Evolutionary conservation across 1,140 invertebrate genomes (phyloP).

Genomic region (Holcopasites calliopsidis): DNA sequence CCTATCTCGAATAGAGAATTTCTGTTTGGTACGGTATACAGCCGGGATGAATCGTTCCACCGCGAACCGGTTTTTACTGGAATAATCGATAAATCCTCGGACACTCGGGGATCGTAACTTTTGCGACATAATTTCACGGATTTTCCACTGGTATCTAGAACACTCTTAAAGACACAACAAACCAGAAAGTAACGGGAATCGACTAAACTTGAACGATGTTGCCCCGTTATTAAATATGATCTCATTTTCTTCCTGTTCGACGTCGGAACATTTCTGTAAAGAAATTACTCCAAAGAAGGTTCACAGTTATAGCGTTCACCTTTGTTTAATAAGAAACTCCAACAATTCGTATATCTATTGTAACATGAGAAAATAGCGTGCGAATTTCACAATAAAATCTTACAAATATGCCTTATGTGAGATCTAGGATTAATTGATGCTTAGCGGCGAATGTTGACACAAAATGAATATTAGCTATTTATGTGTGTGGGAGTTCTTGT

Average conservation of each 20-base stretch:
- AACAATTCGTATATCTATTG: not conserved
- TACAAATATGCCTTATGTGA: not conserved
- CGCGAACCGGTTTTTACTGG: not conserved
- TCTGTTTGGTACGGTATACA: not conserved
- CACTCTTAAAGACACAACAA: too few relatives aligned
- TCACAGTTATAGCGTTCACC: too few relatives aligned
- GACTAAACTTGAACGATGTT: too few relatives aligned
- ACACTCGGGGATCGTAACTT: not conserved
- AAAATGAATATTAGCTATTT: not conserved
- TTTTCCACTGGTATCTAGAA: not conserved
- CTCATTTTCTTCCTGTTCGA: too few relatives aligned
- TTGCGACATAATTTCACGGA: not conserved
- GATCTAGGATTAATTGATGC: not conserved
- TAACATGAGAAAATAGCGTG: not conserved
- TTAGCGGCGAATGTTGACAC: too few relatives aligned
- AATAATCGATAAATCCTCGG: not conserved
- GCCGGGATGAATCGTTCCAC: not conserved
- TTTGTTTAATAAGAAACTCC: conserved; percentile 15
- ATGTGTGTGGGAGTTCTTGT: conserved; percentile 22
- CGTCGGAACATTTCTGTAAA: not conserved
- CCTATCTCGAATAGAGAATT: not conserved
- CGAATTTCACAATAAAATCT: not conserved
- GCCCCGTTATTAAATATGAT: too few relatives aligned
- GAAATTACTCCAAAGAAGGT: not conserved
- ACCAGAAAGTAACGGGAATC: too few relatives aligned